These are phyloP conservation scores for Mallateleia sp. DNA, from an alignment of 2,888 invertebrate species.

Conservation along the genomic window DNA sequence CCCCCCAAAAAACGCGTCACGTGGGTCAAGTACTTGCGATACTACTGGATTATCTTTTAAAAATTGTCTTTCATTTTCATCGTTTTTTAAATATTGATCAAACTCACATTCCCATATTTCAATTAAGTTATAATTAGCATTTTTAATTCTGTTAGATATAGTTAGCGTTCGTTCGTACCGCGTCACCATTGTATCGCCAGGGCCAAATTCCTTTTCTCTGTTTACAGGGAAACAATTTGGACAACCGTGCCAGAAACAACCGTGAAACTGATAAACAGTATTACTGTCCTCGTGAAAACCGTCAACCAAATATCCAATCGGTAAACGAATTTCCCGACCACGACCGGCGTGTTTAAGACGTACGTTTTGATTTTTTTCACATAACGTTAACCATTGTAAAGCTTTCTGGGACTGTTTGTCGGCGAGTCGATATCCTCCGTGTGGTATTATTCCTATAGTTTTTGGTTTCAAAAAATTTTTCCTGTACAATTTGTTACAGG, in stretches of 20 bases:
- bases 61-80: not conserved
- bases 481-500: conserved; percentile 20
- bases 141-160: conserved; percentile 1
- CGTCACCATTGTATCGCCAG: not conserved
- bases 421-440: not conserved
- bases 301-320: not conserved
- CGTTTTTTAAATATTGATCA: not conserved
- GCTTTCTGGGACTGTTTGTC: not conserved
- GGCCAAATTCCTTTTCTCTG: not conserved
- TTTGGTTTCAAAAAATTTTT: not conserved
- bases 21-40: conserved; percentile 5
- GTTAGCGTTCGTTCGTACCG: conserved; percentile 14
- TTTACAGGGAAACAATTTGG: conserved; percentile 10
- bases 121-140: conserved; percentile 14
- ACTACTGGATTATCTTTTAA: no score
- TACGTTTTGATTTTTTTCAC: not conserved
- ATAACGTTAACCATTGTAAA: not conserved
- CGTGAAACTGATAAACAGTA: not conserved
- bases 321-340: not conserved
- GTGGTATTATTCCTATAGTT: not conserved
- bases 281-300: not conserved
- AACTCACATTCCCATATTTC: conserved; percentile 43
- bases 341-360: not conserved
- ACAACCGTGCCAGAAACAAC: conserved; percentile 40
- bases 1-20: conserved; percentile 19